These are phyloP conservation scores for Mythimna vitellina DNA, from an alignment of 2,888 invertebrate genomes.

Conservation along the genomic window DNA sequence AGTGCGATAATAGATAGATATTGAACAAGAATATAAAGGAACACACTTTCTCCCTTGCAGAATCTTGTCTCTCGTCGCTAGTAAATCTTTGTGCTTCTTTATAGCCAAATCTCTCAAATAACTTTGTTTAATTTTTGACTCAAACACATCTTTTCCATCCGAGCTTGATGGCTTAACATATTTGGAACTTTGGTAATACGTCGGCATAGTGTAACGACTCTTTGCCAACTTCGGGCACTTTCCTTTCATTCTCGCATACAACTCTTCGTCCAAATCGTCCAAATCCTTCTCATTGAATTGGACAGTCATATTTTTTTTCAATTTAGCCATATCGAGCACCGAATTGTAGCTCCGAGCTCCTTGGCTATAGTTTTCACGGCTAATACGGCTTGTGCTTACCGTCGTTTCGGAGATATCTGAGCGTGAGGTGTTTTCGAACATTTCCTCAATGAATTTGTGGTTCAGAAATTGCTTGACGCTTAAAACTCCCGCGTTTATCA, in stretches of 20 bases:
- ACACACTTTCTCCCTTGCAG: constrained; percentile 92
- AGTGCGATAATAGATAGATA: not conserved
- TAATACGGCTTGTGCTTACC: constrained; percentile 63
- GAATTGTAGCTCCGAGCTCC: constrained; percentile 82
- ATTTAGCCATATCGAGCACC: constrained; percentile 76
- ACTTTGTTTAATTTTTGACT: constrained; percentile 80
- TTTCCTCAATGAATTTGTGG: constrained; percentile 77
- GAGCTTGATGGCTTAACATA: constrained; percentile 75
- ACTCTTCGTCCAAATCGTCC: constrained; percentile 74
- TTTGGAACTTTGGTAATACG: constrained; percentile 85
- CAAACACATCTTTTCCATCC: constrained; percentile 70
- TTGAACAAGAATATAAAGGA: constrained; percentile 13
- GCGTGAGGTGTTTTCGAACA: constrained; percentile 79
- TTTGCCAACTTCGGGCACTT: constrained; percentile 83
- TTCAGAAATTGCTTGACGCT: constrained; percentile 79
- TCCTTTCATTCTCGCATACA: constrained; percentile 75
- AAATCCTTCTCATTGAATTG: constrained; percentile 80
- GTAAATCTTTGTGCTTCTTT: constrained; percentile 89
- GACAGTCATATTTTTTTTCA: constrained; percentile 73
- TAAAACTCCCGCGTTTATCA: constrained; percentile 88
- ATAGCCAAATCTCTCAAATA: constrained; percentile 88
- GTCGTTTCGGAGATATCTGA: constrained; percentile 76
- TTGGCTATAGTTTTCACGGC: constrained; percentile 67
- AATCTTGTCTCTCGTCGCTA: constrained; percentile 89
- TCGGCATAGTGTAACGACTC: constrained; percentile 81